Evolutionary conservation across 2,113 vertebrate species (phyloP).

Genomic region (Condylura cristata): DNA sequence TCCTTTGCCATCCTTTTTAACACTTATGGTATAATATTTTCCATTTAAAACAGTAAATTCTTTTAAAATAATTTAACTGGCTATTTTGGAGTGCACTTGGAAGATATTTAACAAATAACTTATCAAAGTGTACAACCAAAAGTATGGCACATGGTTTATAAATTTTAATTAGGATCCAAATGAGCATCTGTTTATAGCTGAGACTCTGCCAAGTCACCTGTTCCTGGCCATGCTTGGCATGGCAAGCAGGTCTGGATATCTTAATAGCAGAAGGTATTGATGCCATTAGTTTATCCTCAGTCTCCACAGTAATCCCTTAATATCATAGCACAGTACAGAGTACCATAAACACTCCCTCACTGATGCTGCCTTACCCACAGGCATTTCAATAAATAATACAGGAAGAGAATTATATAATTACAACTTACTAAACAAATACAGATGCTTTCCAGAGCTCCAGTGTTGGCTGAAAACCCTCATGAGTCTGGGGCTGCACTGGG

Average conservation of each 20-base stretch:
- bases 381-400: neutral
- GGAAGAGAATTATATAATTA: neutral
- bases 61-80: neutral
- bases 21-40: neutral
- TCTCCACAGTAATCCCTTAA: neutral
- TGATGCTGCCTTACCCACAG: neutral
- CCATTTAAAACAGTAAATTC: neutral
- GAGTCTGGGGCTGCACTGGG: neutral
- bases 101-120: slow-evolving; percentile 40
- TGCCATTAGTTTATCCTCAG: neutral
- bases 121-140: neutral
- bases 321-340: neutral
- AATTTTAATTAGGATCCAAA: slow-evolving; percentile 64
- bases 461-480: neutral
- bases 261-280: neutral
- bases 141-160: neutral
- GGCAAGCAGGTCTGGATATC: neutral
- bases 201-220: slow-evolving; percentile 46
- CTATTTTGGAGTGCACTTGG: neutral
- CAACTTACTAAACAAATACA: slow-evolving; percentile 3
- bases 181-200: slow-evolving; percentile 53
- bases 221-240: neutral
- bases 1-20: neutral
- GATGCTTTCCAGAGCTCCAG: neutral
- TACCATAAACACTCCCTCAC: neutral